Percentiles rank a stretch among this genome's conserved stretches.
These are phyloP conservation scores for Chromobotia macracanthus DNA, from an alignment of 2,797 vertebrate species.

Conservation along the genomic window DNA sequence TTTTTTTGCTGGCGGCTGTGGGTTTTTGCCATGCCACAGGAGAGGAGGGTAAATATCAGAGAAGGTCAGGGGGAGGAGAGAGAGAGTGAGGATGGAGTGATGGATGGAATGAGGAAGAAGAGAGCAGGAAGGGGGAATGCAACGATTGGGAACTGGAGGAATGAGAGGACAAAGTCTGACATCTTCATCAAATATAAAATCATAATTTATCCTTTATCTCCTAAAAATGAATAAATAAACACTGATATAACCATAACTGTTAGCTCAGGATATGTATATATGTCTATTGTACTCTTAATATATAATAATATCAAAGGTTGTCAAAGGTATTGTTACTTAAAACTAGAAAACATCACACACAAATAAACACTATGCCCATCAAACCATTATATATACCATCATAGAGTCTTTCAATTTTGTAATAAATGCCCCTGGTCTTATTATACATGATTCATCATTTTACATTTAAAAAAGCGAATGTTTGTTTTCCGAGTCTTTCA, in stretches of 20 bases:
- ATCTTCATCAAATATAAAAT: neutral
- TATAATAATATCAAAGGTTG: no score
- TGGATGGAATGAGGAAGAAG: conserved; percentile 61
- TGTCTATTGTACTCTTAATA: no score
- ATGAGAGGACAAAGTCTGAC: neutral
- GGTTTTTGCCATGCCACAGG: conserved; percentile 68
- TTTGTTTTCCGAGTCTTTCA: neutral
- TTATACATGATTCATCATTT: no score
- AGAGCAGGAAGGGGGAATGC: conserved; percentile 20
- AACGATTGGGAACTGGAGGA: conserved; percentile 58
- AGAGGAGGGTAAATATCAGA: conserved; percentile 82
- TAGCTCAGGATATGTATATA: no score
- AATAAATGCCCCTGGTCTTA: neutral
- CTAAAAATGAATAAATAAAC: no score
- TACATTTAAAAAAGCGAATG: neutral
- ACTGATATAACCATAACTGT: no score
- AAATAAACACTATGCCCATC: neutral
- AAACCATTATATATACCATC: no score
- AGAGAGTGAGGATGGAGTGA: conserved; percentile 36
- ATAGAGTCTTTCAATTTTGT: neutral
- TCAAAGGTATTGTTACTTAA: no score
- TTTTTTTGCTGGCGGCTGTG: conserved; percentile 33
- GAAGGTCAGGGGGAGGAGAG: conserved; percentile 75
- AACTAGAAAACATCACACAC: neutral
- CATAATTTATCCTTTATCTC: neutral